Base-by-base conservation (phyloP, 1,140 invertebrate species). In the Drosophila paulistorum region DNA sequence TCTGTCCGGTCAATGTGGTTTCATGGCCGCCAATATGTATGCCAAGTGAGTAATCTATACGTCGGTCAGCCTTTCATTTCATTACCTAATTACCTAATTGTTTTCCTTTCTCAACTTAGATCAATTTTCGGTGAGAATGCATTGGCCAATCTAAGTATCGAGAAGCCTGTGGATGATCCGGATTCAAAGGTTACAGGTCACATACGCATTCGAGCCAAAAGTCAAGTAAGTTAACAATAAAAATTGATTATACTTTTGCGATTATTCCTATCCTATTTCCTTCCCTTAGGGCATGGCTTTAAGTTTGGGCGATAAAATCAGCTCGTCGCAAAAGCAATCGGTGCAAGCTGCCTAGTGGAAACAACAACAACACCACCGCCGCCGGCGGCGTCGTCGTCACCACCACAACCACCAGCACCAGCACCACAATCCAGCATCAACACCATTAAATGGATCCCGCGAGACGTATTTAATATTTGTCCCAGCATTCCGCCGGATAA, bases 61-160 rank as follows among this genome's bases (percentile, higher is more conserved):
- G 30, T 30, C 30, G 30, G 1, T 30, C 30, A 30, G 5, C 2
- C 3, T 20, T 4, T 5, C 7, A 17, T 17, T 7, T 30, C 17
- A 1, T n/a, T n/a, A n/a, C n/a, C n/a, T n/a, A 0, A 7, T 2
- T 6, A 0, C 11, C 10, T 14, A 14, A 14, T 45, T n/a, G 1
- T 14, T 45, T 13, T 17, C 11, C 7, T 5, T 39, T 7, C 30
- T n/a, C 10, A 5, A 0, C 7, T 13, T 0, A 93, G 98, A 90
- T 99, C 98, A 2, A 99, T 99, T 90, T 99, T 99, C 93, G 99
- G 99, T 3, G 99, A 99, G 93, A 98, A 99, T 93, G 98, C 98
- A 2, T 93, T 99, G 68, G 99, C 98, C 57, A 99, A 99, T 94
- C 94, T 99, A 75, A 99, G 98, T 87, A 98, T 99, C 81, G 99